Evolutionary conservation across 2,888 invertebrate species (phyloP), one percentile per base, ranked within the genome.

Genomic region (Tinea semifulvella): DNA sequence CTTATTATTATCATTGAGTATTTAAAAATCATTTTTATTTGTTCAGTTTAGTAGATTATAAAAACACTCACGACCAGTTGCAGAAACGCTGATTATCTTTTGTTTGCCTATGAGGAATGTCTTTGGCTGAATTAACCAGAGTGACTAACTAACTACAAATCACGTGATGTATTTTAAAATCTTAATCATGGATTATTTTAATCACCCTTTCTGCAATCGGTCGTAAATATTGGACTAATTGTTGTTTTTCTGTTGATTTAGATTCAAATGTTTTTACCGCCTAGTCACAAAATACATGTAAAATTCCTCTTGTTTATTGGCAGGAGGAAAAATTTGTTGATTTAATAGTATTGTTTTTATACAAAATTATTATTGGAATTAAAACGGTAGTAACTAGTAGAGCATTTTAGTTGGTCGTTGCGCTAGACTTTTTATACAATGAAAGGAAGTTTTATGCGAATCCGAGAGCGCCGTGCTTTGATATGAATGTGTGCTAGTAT

Each of bases 251-350:
- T 42, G 38, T 38, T 40, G 22, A 18, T 43, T 47, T 39, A 8
- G 40, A 38, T 42, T 43, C 42, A 43, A 47, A 26, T 42, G 27
- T 69, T 68, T 65, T 65, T 68, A 76, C 80, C 80, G 80, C 80
- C 80, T 80, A 80, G 79, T 80, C 79, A 75, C 79, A 77, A 74
- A 74, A 76, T 61, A 76, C 71, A 67, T 70, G 65, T 63, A 61
- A n/a, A 61, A 68, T 62, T 68, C 65, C 64, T 62, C 64, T 65
- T 62, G 18, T 17, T 44, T 48, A 64, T 72, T 38, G 10, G 16
- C 3, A 22, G 19, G 10, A 13, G 22, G n/a, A 13, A 14, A 2
- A 11, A 19, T 27, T 19, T n/a, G 31, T 77, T 72, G 73, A 70
- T 76, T 76, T 64, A 68, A 71, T 63, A 65, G 63, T 73, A 68